phyloP scores from a whole-genome alignment of 2,797 vertebrate species.

The Prunella strophiata region DNA sequence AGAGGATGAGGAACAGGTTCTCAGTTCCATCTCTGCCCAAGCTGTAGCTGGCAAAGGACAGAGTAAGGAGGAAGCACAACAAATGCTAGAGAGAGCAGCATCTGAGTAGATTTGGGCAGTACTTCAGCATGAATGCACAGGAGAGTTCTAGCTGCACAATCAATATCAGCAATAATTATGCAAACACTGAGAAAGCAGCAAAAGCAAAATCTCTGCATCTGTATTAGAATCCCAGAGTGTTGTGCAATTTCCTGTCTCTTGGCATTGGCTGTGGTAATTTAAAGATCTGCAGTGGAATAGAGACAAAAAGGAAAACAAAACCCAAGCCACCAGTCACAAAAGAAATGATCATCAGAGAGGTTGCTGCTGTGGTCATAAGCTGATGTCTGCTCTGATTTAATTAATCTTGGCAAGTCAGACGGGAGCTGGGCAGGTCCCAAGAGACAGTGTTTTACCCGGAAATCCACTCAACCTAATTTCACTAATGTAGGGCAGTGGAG shows the following conservation, averaged over 20 bases:
- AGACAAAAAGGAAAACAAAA: slow-evolving; percentile 65
- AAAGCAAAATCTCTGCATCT: slow-evolving; percentile 30
- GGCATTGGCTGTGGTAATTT: slow-evolving; percentile 47
- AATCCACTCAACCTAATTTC: slow-evolving; percentile 85
- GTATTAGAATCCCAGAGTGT: slow-evolving; percentile 13
- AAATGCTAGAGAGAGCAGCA: not conserved
- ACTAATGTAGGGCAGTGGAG: slow-evolving; percentile 78
- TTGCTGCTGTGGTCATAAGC: slow-evolving; percentile 71
- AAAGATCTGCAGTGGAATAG: slow-evolving; percentile 65
- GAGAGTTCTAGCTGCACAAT: slow-evolving; percentile 13
- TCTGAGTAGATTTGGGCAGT: not conserved
- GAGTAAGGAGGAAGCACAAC: not conserved
- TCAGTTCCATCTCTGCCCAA: not conserved
- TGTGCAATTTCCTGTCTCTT: slow-evolving; percentile 47
- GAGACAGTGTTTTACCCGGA: slow-evolving; percentile 80
- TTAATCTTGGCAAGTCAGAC: slow-evolving; percentile 80
- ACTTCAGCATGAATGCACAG: not conserved
- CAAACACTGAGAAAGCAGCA: slow-evolving; percentile 38
- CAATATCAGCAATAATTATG: slow-evolving; percentile 36
- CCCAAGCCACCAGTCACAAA: slow-evolving; percentile 61
- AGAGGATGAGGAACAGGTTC: not conserved
- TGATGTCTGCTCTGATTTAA: slow-evolving; percentile 78
- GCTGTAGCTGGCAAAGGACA: slow-evolving; percentile 5
- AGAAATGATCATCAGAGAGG: slow-evolving; percentile 69
- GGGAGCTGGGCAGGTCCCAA: slow-evolving; percentile 78